phyloP scores from a whole-genome alignment of 2,888 invertebrate species.

The Eilema griseolum region DNA sequence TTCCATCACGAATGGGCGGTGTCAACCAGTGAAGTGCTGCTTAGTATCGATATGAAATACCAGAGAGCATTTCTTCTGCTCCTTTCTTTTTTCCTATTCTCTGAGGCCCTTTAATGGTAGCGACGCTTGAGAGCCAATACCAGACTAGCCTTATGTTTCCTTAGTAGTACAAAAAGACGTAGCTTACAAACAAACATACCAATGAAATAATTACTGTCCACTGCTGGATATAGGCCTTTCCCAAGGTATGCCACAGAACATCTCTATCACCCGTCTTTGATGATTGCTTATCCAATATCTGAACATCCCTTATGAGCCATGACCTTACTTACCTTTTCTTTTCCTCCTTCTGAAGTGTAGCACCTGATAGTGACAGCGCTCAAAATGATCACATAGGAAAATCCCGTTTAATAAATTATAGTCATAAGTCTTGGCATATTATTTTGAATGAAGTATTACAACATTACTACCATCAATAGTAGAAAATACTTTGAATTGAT shows the following conservation, averaged over 20 bases:
- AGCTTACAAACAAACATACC: too few species aligned
- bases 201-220: too few species aligned
- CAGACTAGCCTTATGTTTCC: not conserved
- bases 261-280: not conserved
- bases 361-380: not conserved
- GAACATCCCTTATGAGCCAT: not conserved
- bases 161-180: too few species aligned
- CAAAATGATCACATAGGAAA: not conserved
- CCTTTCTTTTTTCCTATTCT: too few species aligned
- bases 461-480: constrained; percentile 2
- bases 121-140: too few species aligned
- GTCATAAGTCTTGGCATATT: not conserved
- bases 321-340: not conserved
- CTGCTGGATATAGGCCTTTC: not conserved
- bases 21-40: too few species aligned
- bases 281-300: not conserved
- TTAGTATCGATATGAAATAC: not conserved
- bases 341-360: not conserved
- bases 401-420: not conserved
- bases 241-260: not conserved
- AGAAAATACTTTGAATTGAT: not conserved
- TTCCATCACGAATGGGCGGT: too few species aligned
- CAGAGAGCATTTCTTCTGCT: too few species aligned
- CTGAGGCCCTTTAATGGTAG: too few species aligned
- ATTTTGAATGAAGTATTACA: not conserved